These are phyloP conservation scores for Eidolon helvum DNA, from an alignment of 2,113 vertebrate species.

Conservation along the genomic window DNA sequence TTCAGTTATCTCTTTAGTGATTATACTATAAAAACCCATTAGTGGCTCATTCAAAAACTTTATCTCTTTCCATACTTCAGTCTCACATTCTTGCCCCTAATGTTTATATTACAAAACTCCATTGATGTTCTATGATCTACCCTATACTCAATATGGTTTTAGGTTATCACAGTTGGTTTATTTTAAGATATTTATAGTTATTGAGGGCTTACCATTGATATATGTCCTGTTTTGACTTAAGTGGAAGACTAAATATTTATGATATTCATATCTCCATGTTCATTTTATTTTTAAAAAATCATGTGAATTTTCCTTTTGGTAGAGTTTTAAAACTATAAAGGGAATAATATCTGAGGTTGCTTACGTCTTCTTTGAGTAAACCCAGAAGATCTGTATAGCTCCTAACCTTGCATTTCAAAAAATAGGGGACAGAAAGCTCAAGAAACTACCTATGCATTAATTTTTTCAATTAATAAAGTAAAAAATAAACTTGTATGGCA, in stretches of 20 bases:
- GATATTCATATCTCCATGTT: background rate
- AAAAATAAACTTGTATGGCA: background rate
- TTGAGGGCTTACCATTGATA: background rate
- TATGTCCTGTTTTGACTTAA: background rate
- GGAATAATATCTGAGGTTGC: background rate
- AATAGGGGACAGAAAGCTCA: background rate
- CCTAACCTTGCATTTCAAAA: background rate
- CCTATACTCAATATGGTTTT: background rate
- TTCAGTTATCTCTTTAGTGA: background rate
- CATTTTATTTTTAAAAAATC: background rate
- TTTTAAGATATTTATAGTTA: background rate
- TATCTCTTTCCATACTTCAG: background rate
- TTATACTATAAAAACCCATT: background rate
- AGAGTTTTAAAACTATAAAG: background rate
- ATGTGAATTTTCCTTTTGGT: background rate
- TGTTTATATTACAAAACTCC: background rate
- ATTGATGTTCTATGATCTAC: background rate
- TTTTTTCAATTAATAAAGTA: background rate
- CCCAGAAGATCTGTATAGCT: background rate
- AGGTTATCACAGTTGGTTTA: background rate
- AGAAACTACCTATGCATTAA: background rate
- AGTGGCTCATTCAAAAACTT: background rate
- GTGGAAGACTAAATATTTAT: background rate
- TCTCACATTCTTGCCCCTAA: background rate
- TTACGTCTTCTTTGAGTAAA: background rate